These are phyloP conservation scores for Myotis vivesi DNA, from an alignment of 2,797 vertebrate genomes.

Conservation along the genomic window DNA sequence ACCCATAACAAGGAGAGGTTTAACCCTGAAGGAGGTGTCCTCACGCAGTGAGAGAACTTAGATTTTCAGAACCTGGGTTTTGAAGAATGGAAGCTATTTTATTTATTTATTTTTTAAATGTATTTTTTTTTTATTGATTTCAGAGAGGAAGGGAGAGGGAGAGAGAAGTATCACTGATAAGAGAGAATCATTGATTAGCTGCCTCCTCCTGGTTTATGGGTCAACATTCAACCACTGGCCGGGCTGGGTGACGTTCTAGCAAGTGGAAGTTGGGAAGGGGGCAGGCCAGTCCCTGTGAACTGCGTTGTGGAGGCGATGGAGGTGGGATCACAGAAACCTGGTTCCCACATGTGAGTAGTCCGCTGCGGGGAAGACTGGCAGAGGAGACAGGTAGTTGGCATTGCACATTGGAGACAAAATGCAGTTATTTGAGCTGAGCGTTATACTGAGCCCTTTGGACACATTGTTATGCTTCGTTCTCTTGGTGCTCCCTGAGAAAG, in stretches of 20 bases:
- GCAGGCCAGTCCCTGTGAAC: neutral
- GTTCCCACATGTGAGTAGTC: neutral
- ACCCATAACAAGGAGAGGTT: neutral
- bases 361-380: neutral
- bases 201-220: too few relatives aligned
- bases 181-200: too few relatives aligned
- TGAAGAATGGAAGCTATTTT: neutral
- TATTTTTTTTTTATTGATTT: too few relatives aligned
- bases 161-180: too few relatives aligned
- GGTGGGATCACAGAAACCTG: neutral
- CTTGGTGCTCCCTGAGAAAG: neutral
- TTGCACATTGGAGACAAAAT: neutral
- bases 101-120: neutral
- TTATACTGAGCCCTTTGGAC: neutral
- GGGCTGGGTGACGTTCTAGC: neutral
- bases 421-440: neutral
- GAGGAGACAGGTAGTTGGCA: neutral
- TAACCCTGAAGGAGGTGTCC: neutral
- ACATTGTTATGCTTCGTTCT: neutral
- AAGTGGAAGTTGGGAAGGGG: neutral
- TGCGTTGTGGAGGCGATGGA: neutral
- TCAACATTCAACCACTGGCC: too few relatives aligned
- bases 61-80: neutral
- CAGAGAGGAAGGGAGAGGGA: neutral
- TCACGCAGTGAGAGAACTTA: neutral